Percentiles rank a stretch among this genome's conserved stretches.
Conservation (phyloP, 2,797 vertebrate genomes). For the Diplodus sargus region DNA sequence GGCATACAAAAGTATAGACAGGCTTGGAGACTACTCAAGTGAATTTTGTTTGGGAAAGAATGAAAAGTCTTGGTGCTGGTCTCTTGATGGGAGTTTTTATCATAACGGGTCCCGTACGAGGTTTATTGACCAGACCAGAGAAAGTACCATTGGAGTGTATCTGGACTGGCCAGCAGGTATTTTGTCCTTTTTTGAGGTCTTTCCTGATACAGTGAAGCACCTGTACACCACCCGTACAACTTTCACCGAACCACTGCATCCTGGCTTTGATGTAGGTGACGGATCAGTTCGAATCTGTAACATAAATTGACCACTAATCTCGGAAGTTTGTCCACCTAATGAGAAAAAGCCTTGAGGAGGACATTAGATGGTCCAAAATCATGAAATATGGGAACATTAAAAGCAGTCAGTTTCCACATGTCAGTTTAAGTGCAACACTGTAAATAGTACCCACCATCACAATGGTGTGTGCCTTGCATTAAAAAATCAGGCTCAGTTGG, state of each 20-base stretch:
- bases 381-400: too few species aligned
- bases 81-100: accelerated
- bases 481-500: too few species aligned
- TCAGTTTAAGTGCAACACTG: too few species aligned
- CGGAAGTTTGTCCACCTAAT: too few species aligned
- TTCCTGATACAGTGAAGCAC: constrained; percentile 17
- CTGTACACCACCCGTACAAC: constrained; percentile 39
- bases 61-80: constrained; percentile 56
- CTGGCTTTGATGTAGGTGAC: accelerated
- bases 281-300: constrained; percentile 23
- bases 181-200: constrained; percentile 50
- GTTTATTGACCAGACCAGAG: accelerated
- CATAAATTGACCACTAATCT: not conserved
- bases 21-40: accelerated
- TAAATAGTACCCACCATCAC: too few species aligned
- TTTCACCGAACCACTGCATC: constrained; percentile 55
- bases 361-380: too few species aligned
- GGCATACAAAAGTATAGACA: constrained; percentile 50
- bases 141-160: constrained; percentile 24
- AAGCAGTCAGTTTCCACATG: too few species aligned
- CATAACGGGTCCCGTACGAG: not conserved
- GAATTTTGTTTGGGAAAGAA: not conserved
- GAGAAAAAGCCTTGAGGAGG: too few species aligned
- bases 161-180: constrained; percentile 53
- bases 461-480: too few species aligned